phyloP scores from a whole-genome alignment of 1,140 invertebrate genomes.

The Schlechtendalia chinensis region DNA sequence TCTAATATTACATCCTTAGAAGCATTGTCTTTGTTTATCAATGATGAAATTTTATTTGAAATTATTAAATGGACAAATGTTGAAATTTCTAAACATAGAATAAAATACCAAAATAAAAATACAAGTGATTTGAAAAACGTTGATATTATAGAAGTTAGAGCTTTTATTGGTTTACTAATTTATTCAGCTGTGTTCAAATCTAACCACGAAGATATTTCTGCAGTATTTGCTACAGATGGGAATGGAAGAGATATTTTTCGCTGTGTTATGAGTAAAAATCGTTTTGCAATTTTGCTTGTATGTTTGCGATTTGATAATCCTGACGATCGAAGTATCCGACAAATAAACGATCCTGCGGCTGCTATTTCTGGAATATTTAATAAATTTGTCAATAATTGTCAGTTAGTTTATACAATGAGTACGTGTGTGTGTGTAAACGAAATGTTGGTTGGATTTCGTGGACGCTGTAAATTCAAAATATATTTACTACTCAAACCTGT shows the following conservation, averaged over 20 bases:
- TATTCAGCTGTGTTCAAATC: background rate
- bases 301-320: conserved; percentile 13
- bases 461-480: conserved; percentile 56
- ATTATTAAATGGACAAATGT: background rate
- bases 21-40: no score
- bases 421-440: conserved; percentile 56
- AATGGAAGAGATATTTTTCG: conserved; percentile 22
- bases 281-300: background rate
- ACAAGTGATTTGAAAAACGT: background rate
- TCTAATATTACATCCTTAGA: no score
- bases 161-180: conserved; percentile 53
- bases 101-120: background rate
- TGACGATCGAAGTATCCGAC: background rate
- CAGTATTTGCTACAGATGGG: conserved; percentile 21
- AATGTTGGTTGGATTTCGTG: conserved; percentile 56
- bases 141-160: conserved; percentile 1
- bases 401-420: conserved; percentile 53
- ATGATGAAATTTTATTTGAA: conserved; percentile 5
- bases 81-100: conserved; percentile 20
- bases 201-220: conserved; percentile 15
- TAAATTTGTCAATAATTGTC: conserved; percentile 55
- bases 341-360: background rate
- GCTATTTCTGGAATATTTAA: conserved; percentile 40
- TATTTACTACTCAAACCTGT: conserved; percentile 58
- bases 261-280: background rate